Conservation (phyloP, 2,797 vertebrate species). For the Sus cebifrons region DNA sequence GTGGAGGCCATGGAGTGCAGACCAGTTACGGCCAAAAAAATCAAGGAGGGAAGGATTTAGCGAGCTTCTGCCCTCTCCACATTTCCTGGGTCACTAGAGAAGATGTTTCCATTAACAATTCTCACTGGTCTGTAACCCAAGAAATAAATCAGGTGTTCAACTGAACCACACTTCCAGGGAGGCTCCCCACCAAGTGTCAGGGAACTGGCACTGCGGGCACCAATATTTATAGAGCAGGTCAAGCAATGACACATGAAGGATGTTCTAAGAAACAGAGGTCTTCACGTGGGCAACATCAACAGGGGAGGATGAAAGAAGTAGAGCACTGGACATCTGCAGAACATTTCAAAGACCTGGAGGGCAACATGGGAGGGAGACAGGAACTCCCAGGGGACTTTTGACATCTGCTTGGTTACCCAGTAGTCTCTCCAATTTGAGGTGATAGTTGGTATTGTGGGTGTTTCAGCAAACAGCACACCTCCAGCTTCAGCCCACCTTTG, state of each 20-base stretch:
- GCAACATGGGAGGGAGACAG: not conserved
- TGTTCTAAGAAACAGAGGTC: constrained; percentile 58
- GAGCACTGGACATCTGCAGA: not conserved
- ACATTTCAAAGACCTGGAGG: not conserved
- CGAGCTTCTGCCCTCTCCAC: constrained; percentile 53
- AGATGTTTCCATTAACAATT: constrained; percentile 81
- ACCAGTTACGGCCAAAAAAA: constrained; percentile 46
- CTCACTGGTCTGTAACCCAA: constrained; percentile 78
- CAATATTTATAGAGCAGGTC: constrained; percentile 81
- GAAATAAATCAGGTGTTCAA: constrained; percentile 83
- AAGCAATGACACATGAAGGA: constrained; percentile 69
- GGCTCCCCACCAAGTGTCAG: constrained; percentile 33
- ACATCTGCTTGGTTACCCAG: too few species aligned
- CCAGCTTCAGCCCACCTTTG: not conserved
- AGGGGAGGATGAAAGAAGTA: not conserved
- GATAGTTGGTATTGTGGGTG: not conserved
- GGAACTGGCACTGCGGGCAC: constrained; percentile 59
- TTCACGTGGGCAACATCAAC: not conserved
- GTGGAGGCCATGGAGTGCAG: constrained; percentile 20
- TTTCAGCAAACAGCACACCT: not conserved
- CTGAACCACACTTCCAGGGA: constrained; percentile 59
- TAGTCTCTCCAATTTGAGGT: not conserved
- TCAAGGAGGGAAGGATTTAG: constrained; percentile 65
- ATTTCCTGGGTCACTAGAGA: constrained; percentile 82
- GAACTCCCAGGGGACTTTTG: not conserved